Percentiles rank a stretch among this genome's conserved stretches.
phyloP scores from a whole-genome alignment of 1,140 invertebrate species.

The Drosophila ambigua region DNA sequence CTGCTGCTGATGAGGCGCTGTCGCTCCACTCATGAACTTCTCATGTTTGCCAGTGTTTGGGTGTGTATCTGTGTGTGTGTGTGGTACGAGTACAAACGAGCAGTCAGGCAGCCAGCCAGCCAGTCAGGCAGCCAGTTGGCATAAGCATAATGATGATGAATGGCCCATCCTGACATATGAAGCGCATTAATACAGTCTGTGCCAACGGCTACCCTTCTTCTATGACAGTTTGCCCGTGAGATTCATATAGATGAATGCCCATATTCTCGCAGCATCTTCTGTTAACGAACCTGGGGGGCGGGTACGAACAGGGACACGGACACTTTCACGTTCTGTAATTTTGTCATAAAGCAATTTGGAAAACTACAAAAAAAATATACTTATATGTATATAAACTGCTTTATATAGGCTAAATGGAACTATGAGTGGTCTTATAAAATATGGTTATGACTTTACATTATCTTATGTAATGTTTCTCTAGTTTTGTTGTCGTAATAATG shows the following conservation, averaged over 20 bases:
- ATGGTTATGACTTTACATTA: no score
- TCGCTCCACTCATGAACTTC: slow-evolving; percentile 46
- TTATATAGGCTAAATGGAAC: no score
- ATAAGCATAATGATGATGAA: slow-evolving; percentile 62
- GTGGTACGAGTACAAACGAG: slow-evolving; percentile 36
- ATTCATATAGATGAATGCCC: slow-evolving; percentile 19
- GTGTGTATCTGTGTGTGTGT: slow-evolving; percentile 1
- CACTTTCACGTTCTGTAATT: neutral
- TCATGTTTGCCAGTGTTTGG: neutral
- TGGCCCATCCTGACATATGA: slow-evolving; percentile 51
- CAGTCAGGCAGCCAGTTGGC: slow-evolving; percentile 46
- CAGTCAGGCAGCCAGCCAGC: slow-evolving; percentile 19
- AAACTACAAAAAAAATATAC: no score
- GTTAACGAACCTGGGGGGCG: slow-evolving; percentile 14
- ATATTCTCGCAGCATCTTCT: neutral
- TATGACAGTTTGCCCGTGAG: slow-evolving; percentile 23
- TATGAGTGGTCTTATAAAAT: no score
- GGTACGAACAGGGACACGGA: neutral
- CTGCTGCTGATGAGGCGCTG: slow-evolving; percentile 38
- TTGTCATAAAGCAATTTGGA: slow-evolving; percentile 8
- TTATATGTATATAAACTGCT: no score
- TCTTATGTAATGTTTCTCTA: no score
- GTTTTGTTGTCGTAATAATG: no score
- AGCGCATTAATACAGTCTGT: slow-evolving; percentile 55
- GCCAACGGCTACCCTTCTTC: slow-evolving; percentile 19